Evolutionary conservation across 2,113 vertebrate genomes (phyloP), one percentile per base, ranked within the genome.

Genomic region (Calyptomena viridis): DNA sequence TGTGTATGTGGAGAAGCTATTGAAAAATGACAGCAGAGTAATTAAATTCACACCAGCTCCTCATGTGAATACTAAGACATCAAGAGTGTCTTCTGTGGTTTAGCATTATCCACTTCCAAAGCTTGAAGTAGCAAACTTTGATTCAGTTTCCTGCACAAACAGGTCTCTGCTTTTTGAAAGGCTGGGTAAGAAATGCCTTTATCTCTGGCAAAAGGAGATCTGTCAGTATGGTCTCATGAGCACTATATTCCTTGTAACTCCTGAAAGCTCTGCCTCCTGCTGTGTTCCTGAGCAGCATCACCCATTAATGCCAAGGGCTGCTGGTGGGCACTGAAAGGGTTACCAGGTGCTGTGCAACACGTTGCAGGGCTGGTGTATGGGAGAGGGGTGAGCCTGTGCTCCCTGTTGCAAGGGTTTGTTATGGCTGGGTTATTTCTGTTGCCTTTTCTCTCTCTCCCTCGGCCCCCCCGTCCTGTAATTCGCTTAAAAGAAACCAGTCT

Each of bases 1-100:
- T 58, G 64, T 64, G 53, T 91, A 56, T 91, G 42, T 91, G 81
- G 77, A 89, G 77, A 92, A 94, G 87, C 93, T 87, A 47, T 82
- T 94, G 94, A 95, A 91, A 92, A 95, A 83, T 85, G 62, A 85
- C 94, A 92, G 80, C 3, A 1, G 73, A 90, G 91, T 95, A 94
- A 97, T 94, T 86, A 84, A 94, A 89, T 95, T 96, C 93, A 59
- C 77, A 68, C 52, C 44, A 89, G 39, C 73, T 94, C 76, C 59
- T 80, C 60, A 23, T 81, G 47, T 3, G 24, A 90, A 47, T 81
- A 67, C 47, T 46, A 50, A 92, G 83, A 81, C 89, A 87, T 86
- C 83, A 71, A 84, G 89, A 87, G 77, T 22, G 62, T 64, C 66
- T 91, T 87, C 93, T 83, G 77, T 76, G 62, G 74, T 75, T 94